Conservation (phyloP, 2,113 vertebrate species). For the Neomonachus schauinslandi region DNA sequence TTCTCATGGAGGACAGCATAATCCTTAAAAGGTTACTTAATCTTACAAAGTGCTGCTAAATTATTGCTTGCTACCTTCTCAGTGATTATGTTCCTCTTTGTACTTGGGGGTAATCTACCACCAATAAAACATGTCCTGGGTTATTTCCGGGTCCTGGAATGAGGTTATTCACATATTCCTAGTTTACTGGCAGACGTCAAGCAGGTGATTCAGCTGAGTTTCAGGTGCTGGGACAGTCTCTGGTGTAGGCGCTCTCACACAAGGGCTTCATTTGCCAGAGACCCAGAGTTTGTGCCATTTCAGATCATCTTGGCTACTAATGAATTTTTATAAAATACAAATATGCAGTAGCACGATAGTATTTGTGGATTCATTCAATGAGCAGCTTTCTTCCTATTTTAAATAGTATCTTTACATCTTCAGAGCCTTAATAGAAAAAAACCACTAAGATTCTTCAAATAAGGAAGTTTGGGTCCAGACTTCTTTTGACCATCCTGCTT, state of each 20-base stretch:
- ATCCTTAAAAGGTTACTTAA: conserved; percentile 2
- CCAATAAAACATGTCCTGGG: not conserved
- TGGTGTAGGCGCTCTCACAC: not conserved
- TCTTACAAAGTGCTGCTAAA: not conserved
- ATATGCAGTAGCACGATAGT: not conserved
- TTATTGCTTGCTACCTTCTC: conserved; percentile 36
- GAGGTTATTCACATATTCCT: not conserved
- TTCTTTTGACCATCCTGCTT: not conserved
- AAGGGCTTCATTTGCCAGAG: not conserved
- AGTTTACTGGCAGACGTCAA: not conserved
- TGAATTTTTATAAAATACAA: not conserved
- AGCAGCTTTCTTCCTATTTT: not conserved
- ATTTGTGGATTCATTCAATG: not conserved
- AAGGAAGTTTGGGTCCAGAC: not conserved
- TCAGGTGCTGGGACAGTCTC: not conserved
- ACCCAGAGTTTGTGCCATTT: not conserved
- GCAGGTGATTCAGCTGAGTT: not conserved
- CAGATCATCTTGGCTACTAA: not conserved
- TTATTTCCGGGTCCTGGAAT: conserved; percentile 28
- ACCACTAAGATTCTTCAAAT: not conserved
- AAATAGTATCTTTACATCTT: not conserved
- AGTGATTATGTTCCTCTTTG: conserved; percentile 19
- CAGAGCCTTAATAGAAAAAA: not conserved
- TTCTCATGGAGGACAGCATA: not conserved
- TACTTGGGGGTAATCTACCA: not conserved